phyloP scores from a whole-genome alignment of 2,113 vertebrate genomes.

The Pomatostomus ruficeps region DNA sequence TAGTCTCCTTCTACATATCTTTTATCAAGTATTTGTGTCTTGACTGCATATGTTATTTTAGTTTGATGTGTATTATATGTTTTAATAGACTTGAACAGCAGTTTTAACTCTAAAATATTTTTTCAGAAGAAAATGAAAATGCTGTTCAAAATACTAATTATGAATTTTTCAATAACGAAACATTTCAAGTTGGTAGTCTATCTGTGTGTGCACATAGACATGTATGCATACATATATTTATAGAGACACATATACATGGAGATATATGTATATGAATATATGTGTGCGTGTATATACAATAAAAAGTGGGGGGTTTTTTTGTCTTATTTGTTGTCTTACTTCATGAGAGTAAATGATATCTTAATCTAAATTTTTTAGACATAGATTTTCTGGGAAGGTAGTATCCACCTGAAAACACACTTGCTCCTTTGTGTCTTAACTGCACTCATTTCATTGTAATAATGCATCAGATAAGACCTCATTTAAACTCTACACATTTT shows the following conservation, averaged over 20 bases:
- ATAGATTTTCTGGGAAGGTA: not conserved
- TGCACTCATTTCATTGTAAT: not conserved
- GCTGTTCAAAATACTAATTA: not conserved
- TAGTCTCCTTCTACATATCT: not conserved
- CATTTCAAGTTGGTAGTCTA: not conserved
- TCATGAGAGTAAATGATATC: not conserved
- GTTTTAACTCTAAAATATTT: not conserved
- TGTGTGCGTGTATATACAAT: no score
- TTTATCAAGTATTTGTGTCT: not conserved
- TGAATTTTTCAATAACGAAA: not conserved
- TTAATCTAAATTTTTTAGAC: not conserved
- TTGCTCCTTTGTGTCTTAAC: not conserved
- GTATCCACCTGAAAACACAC: not conserved
- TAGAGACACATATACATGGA: accelerated
- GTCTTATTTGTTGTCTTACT: not conserved
- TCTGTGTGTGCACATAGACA: not conserved
- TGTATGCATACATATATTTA: not conserved
- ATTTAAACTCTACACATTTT: not conserved
- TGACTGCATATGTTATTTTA: not conserved
- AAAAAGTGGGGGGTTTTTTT: accelerated
- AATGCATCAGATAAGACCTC: not conserved
- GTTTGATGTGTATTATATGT: not conserved
- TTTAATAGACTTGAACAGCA: not conserved
- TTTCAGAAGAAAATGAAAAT: not conserved
- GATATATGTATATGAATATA: not conserved